Base-by-base conservation (phyloP, 2,113 vertebrate species). In the Setophaga kirtlandii region DNA sequence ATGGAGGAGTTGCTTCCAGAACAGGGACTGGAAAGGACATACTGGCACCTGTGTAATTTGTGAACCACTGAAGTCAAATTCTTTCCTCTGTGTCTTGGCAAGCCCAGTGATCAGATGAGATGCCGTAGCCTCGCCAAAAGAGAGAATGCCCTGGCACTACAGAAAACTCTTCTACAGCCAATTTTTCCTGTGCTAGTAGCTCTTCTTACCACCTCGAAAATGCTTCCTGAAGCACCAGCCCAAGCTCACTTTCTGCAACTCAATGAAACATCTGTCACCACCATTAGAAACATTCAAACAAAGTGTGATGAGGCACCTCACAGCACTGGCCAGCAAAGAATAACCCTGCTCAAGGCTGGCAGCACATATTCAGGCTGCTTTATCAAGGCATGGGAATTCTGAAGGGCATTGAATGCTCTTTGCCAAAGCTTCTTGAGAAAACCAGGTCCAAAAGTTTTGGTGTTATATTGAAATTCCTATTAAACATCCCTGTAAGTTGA, bases 41-140 rank as follows among this genome's bases (percentile, higher is more conserved):
- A 90, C 68, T 95, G 93, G 94, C 93, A 96, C 90, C 83, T 93
- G 73, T 81, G 79, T 95, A 62, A 88, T 93, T 97, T 92, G 88
- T 95, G 90, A 95, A 81, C 71, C 46, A 47, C 64, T 53, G 47
- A 93, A 92, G 83, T 67, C 2, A 90, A 94, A 93, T 96, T 95
- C 88, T 89, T 95, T 96, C 93, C 85, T 90, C 64, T 83, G 83
- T 71, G 44, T 80, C 69, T 94, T 96, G 96, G 88, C 90, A 94
- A 92, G 85, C 16, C 28, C 73, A 74, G 68, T 84, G 76, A 87
- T 76, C 88, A 95, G 85, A 94, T 95, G 92, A 94, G 86, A 94
- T 63, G 68, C 86, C 0, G 2, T 22, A 42, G 64, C 62, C 68
- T 81, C 65, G 64, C 79, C 88, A 94, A 89, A 94, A 86, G 68